A percentile compares a stretch with the other conserved stretches of the same genome.
Evolutionary conservation across 2,888 invertebrate species (phyloP).

Genomic region (Merodon equestris): DNA sequence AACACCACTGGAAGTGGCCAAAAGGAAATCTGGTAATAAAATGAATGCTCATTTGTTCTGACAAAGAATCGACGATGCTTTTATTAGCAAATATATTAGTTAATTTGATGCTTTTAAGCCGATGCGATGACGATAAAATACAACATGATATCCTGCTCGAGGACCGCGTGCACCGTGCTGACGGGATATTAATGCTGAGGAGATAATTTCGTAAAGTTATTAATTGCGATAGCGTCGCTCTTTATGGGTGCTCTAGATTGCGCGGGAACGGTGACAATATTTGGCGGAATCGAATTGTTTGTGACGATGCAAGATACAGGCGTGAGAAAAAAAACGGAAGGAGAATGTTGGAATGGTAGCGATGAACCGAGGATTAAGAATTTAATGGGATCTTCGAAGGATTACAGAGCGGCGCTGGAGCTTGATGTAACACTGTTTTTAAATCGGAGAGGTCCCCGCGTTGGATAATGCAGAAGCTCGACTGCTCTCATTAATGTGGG

Average conservation of each 20-base stretch:
- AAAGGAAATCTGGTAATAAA: constrained; percentile 60
- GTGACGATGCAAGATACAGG: neutral
- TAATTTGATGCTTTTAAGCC: constrained; percentile 69
- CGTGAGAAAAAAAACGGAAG: constrained; percentile 14
- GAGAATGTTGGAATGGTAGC: too few species aligned
- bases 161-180: neutral
- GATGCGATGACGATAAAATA: constrained; percentile 64
- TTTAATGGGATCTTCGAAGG: too few species aligned
- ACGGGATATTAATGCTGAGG: constrained; percentile 50
- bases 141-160: constrained; percentile 48
- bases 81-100: constrained; percentile 68
- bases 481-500: too few species aligned
- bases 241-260: constrained; percentile 2
- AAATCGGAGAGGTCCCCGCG: too few species aligned
- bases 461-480: too few species aligned
- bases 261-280: constrained; percentile 27
- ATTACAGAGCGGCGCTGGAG: too few species aligned
- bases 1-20: constrained; percentile 45
- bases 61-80: constrained; percentile 68
- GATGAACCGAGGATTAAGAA: neutral
- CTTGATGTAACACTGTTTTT: too few species aligned
- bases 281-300: constrained; percentile 14
- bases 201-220: constrained; percentile 61
- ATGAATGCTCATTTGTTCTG: constrained; percentile 69
- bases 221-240: constrained; percentile 35